Evolutionary conservation across 2,888 invertebrate genomes (phyloP).

Genomic region (Epiperipatus broadwayi): DNA sequence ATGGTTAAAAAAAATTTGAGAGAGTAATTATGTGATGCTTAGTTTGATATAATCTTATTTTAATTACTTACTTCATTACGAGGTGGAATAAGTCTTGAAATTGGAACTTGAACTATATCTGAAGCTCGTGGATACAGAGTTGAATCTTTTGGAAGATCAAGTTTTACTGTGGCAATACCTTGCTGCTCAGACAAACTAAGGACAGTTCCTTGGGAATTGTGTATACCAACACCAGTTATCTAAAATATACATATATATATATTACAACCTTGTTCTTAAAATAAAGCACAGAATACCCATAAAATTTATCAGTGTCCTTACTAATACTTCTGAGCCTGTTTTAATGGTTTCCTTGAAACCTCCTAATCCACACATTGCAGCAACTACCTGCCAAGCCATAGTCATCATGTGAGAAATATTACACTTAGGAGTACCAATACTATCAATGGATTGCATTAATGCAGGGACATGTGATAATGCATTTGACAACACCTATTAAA

Average conservation of each 20-base stretch:
- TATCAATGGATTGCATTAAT: slow-evolving; percentile 23
- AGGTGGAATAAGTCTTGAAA: slow-evolving; percentile 22
- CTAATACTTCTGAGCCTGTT: slow-evolving; percentile 27
- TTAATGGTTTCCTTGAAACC: slow-evolving; percentile 29
- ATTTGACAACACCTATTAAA: slow-evolving; percentile 24
- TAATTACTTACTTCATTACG: slow-evolving; percentile 21
- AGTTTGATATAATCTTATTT: background rate
- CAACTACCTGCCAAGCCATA: slow-evolving; percentile 27
- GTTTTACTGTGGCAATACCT: slow-evolving; percentile 24
- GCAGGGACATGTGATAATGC: slow-evolving; percentile 24
- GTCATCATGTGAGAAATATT: slow-evolving; percentile 24
- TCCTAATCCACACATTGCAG: slow-evolving; percentile 27
- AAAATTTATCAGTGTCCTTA: slow-evolving; percentile 15
- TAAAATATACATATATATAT: too few relatives aligned
- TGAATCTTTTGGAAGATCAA: slow-evolving; percentile 20
- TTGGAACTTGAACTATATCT: slow-evolving; percentile 24
- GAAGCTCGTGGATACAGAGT: slow-evolving; percentile 21
- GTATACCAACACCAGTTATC: slow-evolving; percentile 24
- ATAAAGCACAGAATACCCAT: background rate
- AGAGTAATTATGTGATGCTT: too few relatives aligned
- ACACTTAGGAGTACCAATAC: slow-evolving; percentile 22
- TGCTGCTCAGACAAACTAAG: slow-evolving; percentile 25
- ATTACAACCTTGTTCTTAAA: too few relatives aligned
- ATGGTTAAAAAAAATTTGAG: too few relatives aligned
- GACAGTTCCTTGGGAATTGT: slow-evolving; percentile 23